Conservation (phyloP, 64 coral and sea anemone genomes). For the Stylophora pistillata region DNA sequence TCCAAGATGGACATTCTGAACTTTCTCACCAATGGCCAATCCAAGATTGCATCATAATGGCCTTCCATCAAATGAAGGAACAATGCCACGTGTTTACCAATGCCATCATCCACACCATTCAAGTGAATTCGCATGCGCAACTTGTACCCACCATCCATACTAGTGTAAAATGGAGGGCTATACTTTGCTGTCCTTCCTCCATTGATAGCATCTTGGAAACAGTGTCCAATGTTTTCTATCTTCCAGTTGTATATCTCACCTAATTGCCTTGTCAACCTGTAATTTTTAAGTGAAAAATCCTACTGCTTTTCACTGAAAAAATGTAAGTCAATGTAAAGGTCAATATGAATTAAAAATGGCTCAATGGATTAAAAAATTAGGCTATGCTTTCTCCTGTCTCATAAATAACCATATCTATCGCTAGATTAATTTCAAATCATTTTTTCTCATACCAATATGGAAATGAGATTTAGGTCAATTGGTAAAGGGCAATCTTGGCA, state of each 20-base stretch:
- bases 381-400: too few relatives aligned
- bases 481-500: too few relatives aligned
- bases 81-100: constrained; percentile 67
- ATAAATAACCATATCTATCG: too few relatives aligned
- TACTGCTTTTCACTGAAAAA: neutral
- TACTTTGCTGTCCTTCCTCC: constrained; percentile 64
- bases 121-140: constrained; percentile 73
- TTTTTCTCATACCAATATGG: too few relatives aligned
- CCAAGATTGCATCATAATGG: constrained; percentile 72
- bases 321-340: neutral
- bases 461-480: too few relatives aligned
- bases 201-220: constrained; percentile 55
- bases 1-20: constrained; percentile 86
- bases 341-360: too few relatives aligned
- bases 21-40: constrained; percentile 83
- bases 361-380: too few relatives aligned
- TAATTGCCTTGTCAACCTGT: constrained; percentile 23
- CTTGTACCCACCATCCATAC: constrained; percentile 61
- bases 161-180: constrained; percentile 74
- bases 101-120: constrained; percentile 76
- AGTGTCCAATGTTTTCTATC: constrained; percentile 72
- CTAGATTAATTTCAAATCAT: too few relatives aligned
- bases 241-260: constrained; percentile 81
- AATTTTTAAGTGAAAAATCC: constrained; percentile 28
- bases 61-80: constrained; percentile 91